These are phyloP conservation scores for Seira musarum DNA, from an alignment of 2,888 invertebrate genomes.

Conservation along the genomic window DNA sequence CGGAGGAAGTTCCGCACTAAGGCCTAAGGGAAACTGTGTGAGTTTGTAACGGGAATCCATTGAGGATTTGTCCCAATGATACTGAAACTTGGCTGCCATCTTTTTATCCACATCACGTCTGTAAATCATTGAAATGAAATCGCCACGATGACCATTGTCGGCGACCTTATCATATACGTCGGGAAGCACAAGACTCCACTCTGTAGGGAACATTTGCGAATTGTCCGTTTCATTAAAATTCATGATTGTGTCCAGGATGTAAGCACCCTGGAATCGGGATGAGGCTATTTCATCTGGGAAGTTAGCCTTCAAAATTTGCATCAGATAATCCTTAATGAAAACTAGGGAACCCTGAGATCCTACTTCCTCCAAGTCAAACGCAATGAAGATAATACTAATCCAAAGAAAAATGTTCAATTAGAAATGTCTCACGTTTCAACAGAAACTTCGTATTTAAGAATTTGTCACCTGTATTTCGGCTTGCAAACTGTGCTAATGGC, in stretches of 20 bases:
- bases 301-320: conserved; percentile 65
- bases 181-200: conserved; percentile 69
- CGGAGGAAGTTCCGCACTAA: conserved; percentile 70
- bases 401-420: too few relatives aligned
- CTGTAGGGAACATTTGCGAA: conserved; percentile 70
- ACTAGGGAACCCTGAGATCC: conserved; percentile 71
- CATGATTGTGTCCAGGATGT: conserved; percentile 72
- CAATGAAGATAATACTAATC: conserved; percentile 72
- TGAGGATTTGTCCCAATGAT: conserved; percentile 66
- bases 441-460: too few relatives aligned
- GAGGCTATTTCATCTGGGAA: conserved; percentile 58
- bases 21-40: conserved; percentile 69
- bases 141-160: conserved; percentile 70
- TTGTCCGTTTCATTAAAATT: conserved; percentile 71
- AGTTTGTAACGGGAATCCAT: conserved; percentile 67
- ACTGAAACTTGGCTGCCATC: conserved; percentile 69
- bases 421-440: too few relatives aligned
- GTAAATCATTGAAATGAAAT: conserved; percentile 71
- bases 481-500: conserved; percentile 69
- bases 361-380: conserved; percentile 72
- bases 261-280: conserved; percentile 70
- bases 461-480: too few relatives aligned
- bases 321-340: conserved; percentile 71
- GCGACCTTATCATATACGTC: conserved; percentile 67
- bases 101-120: conserved; percentile 70